Conservation (phyloP, 2,888 invertebrate genomes). For the Arrhopalites spinosus region DNA sequence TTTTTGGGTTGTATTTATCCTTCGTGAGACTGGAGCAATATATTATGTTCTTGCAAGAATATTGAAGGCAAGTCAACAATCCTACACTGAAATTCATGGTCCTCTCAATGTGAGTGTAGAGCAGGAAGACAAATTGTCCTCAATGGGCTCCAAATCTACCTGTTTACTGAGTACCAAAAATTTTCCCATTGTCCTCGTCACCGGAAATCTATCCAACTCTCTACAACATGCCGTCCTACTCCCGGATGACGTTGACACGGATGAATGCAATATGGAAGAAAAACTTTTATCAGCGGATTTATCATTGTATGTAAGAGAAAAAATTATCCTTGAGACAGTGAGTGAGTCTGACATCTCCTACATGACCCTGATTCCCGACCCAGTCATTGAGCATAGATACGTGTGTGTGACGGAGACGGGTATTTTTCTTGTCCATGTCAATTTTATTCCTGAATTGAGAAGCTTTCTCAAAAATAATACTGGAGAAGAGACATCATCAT, state of each 20-base stretch:
- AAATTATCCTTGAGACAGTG: conserved; percentile 41
- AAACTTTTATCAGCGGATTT: conserved; percentile 43
- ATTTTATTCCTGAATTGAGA: conserved; percentile 45
- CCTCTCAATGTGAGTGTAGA: conserved; percentile 27
- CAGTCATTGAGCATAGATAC: conserved; percentile 43
- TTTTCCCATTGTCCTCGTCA: conserved; percentile 43
- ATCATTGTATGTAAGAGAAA: conserved; percentile 39
- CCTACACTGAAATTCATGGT: conserved; percentile 37
- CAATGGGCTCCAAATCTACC: conserved; percentile 12
- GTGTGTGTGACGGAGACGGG: conserved; percentile 47
- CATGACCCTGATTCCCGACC: conserved; percentile 39
- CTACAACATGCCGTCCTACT: conserved; percentile 43
- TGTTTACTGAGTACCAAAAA: conserved; percentile 40
- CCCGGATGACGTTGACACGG: conserved; percentile 43
- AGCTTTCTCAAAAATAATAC: conserved; percentile 41
- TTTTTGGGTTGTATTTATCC: conserved; percentile 42
- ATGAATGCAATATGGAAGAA: conserved; percentile 45
- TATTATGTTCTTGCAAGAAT: conserved; percentile 43
- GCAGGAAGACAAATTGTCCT: conserved; percentile 17
- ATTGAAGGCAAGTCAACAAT: conserved; percentile 13
- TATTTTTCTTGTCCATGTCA: conserved; percentile 43
- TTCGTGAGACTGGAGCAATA: conserved; percentile 43
- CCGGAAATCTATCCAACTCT: conserved; percentile 41
- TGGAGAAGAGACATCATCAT: conserved; percentile 27
- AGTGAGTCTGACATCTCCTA: conserved; percentile 28